Percentiles rank a stretch among this genome's conserved stretches.
These are phyloP conservation scores for Brenthis ino DNA, from an alignment of 2,888 invertebrate species.

Conservation along the genomic window DNA sequence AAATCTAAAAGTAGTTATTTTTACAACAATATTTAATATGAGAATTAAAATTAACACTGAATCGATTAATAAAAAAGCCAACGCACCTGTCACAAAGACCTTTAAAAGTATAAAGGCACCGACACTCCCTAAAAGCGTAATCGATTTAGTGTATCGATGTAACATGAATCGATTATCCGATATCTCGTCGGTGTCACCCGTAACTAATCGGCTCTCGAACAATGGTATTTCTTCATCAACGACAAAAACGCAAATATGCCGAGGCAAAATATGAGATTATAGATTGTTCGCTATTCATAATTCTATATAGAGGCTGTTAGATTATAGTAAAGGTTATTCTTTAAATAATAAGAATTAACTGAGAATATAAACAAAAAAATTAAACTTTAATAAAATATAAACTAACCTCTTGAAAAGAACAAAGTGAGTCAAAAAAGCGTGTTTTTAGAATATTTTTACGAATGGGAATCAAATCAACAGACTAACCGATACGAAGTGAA, in stretches of 20 bases:
- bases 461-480: no score
- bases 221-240: constrained; percentile 78
- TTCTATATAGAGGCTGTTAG: constrained; percentile 56
- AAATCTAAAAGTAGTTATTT: no score
- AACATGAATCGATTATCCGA: constrained; percentile 69
- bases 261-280: constrained; percentile 70
- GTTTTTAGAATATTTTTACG: no score
- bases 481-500: no score
- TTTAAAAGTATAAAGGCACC: constrained; percentile 61
- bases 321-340: neutral
- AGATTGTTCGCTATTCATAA: constrained; percentile 57
- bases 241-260: constrained; percentile 70
- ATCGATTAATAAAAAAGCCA: constrained; percentile 34
- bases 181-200: constrained; percentile 68
- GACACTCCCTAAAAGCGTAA: constrained; percentile 66
- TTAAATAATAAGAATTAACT: neutral
- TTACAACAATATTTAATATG: neutral
- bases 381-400: no score
- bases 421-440: no score
- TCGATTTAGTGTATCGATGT: constrained; percentile 74
- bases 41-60: neutral
- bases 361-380: no score
- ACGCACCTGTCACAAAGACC: constrained; percentile 39
- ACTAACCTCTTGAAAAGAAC: no score
- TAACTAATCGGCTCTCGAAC: constrained; percentile 70